Base-by-base conservation (phyloP, 2,113 vertebrate species). In the Odobenus rosmarus region DNA sequence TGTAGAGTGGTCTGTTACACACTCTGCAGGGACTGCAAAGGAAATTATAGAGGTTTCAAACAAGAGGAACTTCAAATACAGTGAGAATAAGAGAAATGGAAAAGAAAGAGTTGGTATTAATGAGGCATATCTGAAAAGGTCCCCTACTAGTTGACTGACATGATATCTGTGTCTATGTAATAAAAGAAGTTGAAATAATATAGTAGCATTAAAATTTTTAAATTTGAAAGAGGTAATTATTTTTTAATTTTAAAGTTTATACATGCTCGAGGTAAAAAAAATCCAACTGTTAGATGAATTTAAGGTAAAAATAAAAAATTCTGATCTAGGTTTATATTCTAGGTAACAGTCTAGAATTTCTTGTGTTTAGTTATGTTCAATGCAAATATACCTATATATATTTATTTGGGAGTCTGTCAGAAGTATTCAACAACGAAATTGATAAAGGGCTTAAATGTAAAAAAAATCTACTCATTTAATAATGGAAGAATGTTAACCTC, bases 131-230 rank as follows among this genome's bases (percentile, higher is more conserved):
- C 62, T 88, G n/a, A 24, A 42, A 88, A 93, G 23, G 4, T 24
- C 23, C 3, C 72, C 46, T 5, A 82, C 5, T 11, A 57, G 21
- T 74, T 31, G 19, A 71, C 19, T 92, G 31, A 92, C 12, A 42
- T 62, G 53, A 6, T 74, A 67, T 96, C 24, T 57, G 18, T 46
- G 14, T 57, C 51, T 76, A 69, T 36, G 51, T 36, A 39, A 87
- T 90, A 91, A 85, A 83, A 93, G 33, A 67, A 84, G 26, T 80
- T 88, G n/a, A 95, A 93, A 79, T 71, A 93, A 51, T n/a, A 80
- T 1, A 59, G 31, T 49, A 61, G 6, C 13, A 76, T 80, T 95
- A 51, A 57, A 88, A 28, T 18, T 93, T 95, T 87, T 64, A 16
- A 80, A 59, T 69, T 67, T 92, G 39, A 92, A 74, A 77, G 57